Base-by-base conservation (phyloP, 2,888 invertebrate species). In the Pammene aurita region DNA sequence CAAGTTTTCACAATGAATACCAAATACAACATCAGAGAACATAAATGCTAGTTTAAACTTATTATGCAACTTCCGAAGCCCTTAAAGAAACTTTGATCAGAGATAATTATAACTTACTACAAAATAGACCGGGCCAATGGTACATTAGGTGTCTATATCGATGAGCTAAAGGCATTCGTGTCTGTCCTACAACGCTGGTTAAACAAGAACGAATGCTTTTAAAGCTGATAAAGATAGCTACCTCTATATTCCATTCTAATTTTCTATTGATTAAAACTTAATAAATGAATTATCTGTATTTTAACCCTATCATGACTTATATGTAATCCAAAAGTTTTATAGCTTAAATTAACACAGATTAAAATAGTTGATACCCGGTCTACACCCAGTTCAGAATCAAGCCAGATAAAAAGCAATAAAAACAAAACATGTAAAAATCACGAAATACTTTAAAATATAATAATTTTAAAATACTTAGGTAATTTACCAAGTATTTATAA, bases 61-160 rank as follows among this genome's bases (percentile, higher is more conserved):
- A 88, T 85, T 85, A 87, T 87, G 87, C 84, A 83, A 78, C 83
- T 81, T 82, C 79, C 79, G 85, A 81, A 85, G 80, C 79, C 80
- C 84, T 86, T 84, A 85, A 80, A 82, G 78, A 81, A 84, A 79
- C 78, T 80, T 73, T 67, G 77, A 80, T 80, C 77, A 83, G 41
- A 86, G 76, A 78, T 82, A 82, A n/a, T n/a, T 84, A 82, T 82
- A 84, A 80, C 81, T 84, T 84, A 85, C 80, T 82, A 84, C 74
- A 80, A 76, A 78, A 77, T 77, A 81, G 81, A 78, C 82, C 82
- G 78, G 77, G 76, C 71, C 42, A 35, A 46, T 41, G 10, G 35
- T 50, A 52, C 35, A 64, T 46, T 60, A 55, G 26, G 52, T 41
- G 54, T 35, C 26, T 42, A 7, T 2, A 14, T 5, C 16, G 13